These are phyloP conservation scores for Pollenia griseotomentosa DNA, from an alignment of 2,888 invertebrate genomes.

Conservation along the genomic window DNA sequence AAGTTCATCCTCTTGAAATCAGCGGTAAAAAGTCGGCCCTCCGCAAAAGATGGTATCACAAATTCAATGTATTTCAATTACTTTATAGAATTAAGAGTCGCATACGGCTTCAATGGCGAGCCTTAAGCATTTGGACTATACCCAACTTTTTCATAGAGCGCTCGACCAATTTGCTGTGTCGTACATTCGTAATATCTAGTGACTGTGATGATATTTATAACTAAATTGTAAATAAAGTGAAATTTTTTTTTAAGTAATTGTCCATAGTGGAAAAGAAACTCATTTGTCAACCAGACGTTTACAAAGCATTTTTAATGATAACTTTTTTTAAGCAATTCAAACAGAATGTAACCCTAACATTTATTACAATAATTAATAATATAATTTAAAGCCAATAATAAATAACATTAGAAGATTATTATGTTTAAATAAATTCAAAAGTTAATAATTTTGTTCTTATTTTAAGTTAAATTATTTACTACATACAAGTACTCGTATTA, in stretches of 20 bases:
- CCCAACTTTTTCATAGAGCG: slow-evolving; percentile 78
- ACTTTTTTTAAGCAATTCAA: slow-evolving; percentile 36
- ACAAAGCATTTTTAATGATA: slow-evolving; percentile 16
- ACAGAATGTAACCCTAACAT: not conserved
- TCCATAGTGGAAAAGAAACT: slow-evolving; percentile 2
- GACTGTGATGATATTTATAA: slow-evolving; percentile 83
- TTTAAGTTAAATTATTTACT: slow-evolving; percentile 11
- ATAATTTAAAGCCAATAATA: slow-evolving; percentile 36
- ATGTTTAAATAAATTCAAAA: slow-evolving; percentile 15
- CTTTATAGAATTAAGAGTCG: slow-evolving; percentile 58
- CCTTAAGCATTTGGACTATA: slow-evolving; percentile 80
- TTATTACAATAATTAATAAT: slow-evolving; percentile 4
- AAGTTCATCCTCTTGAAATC: slow-evolving; percentile 47
- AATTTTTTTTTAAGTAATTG: slow-evolving; percentile 16
- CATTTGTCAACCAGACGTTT: slow-evolving; percentile 23
- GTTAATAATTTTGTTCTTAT: slow-evolving; percentile 20
- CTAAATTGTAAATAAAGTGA: slow-evolving; percentile 41
- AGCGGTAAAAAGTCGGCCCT: not conserved
- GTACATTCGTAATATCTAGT: slow-evolving; percentile 79
- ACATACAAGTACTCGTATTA: slow-evolving; percentile 13
- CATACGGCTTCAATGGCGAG: slow-evolving; percentile 59
- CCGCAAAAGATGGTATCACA: slow-evolving; percentile 74
- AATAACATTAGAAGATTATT: slow-evolving; percentile 1
- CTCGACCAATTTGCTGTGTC: slow-evolving; percentile 78
- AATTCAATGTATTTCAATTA: slow-evolving; percentile 73